Base-by-base conservation (phyloP, 2,113 vertebrate genomes). In the Naja naja region DNA sequence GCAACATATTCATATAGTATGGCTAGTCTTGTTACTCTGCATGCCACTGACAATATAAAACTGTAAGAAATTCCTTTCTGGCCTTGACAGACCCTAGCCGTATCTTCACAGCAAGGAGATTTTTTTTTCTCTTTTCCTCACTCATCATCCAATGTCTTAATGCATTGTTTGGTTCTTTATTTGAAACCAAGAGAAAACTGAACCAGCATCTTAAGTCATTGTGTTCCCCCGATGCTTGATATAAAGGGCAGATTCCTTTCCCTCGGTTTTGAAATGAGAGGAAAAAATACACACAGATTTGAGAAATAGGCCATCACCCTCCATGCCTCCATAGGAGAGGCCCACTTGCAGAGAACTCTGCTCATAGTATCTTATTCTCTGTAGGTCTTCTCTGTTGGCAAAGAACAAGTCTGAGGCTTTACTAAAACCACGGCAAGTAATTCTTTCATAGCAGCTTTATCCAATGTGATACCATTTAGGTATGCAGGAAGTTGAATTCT, bases 31-130 rank as follows among this genome's bases (percentile, higher is more conserved):
- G n/a, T 23, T 95, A 23, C 74, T 95, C 85, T 95, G 30, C 20
- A 90, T 95, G 94, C 89, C 47, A 94, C 89, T 86, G 87, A 96
- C 89, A 89, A 91, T 95, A 91, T 94, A 95, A 92, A 92, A 95
- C 56, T 49, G 60, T 89, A 94, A 25, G 49, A 34, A 96, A 89
- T 93, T 89, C 2, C 88, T 94, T 96, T 94, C 52, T 30, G 4
- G 2, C 92, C 92, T 90, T 92, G 88, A 95, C 81, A 95, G 94
- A 91, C 18, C 90, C 87, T 93, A 34, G 30, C 64, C 2, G 0
- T 34, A 92, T 90, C 87, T 94, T 91, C 27, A 94, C 25, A 97
- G 95, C 23, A 94, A 94, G 56, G 92, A 89, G 25, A 30, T 43
- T 95, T 96, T 60, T n/a, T 87, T 64, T 49, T 49, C 43, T n/a